These are phyloP conservation scores for Echinometra lucunter DNA, from an alignment of 53 echinoderm and acorn worm species.

Conservation along the genomic window DNA sequence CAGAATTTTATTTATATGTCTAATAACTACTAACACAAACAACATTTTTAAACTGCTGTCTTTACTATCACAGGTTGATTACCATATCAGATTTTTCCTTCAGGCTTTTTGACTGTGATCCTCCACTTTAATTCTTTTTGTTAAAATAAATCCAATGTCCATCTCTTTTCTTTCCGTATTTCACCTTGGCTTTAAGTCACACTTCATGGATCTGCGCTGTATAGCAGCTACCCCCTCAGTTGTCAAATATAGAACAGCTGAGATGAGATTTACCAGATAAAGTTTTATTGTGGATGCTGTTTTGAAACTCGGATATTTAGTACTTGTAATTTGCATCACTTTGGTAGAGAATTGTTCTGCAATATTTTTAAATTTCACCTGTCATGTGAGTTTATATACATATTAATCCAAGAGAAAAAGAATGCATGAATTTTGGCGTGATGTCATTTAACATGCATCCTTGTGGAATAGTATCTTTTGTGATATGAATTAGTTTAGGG, in stretches of 20 bases:
- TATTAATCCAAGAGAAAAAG: not conserved
- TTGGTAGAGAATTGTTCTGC: not conserved
- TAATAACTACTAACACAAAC: not conserved
- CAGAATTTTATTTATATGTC: not conserved
- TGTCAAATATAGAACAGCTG: not conserved
- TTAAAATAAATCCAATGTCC: not conserved
- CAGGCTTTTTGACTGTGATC: not conserved
- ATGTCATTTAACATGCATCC: not conserved
- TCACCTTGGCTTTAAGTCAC: not conserved
- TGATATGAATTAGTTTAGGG: not conserved
- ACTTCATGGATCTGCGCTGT: not conserved
- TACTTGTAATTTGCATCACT: not conserved
- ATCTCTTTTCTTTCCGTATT: not conserved
- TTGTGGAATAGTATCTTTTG: not conserved
- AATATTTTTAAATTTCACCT: not conserved
- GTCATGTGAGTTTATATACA: not conserved
- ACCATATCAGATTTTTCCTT: not conserved
- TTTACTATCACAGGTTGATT: not conserved
- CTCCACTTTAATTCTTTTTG: not conserved
- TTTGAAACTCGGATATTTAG: not conserved
- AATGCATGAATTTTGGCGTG: conserved; percentile 60
- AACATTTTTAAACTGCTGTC: not conserved
- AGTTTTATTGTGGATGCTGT: not conserved
- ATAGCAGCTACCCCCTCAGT: not conserved
- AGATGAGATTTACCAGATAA: not conserved